These are phyloP conservation scores for Ectropis grisescens DNA, from an alignment of 1,140 invertebrate species.

Conservation along the genomic window DNA sequence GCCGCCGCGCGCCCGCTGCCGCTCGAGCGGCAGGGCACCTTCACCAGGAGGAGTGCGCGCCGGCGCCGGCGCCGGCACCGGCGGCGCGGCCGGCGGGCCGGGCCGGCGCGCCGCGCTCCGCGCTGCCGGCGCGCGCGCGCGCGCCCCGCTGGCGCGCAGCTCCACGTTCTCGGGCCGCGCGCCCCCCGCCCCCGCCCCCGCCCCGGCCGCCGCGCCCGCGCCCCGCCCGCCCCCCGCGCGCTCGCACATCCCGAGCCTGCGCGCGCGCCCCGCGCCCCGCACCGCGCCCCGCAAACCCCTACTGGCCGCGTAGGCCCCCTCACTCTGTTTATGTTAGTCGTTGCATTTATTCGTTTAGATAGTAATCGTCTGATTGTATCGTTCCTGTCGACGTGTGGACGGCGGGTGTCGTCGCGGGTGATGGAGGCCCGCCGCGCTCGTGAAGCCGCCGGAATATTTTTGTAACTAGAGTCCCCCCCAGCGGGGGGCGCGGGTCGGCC, in stretches of 20 bases:
- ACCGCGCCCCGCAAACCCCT: too few relatives aligned
- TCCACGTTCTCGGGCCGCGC: conserved; percentile 23
- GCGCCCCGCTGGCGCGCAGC: conserved; percentile 24
- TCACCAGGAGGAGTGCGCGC: conserved; percentile 84
- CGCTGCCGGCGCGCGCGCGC: conserved; percentile 42
- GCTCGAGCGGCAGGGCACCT: conserved; percentile 86
- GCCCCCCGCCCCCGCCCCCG: conserved; percentile 39
- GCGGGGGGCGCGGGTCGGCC: too few relatives aligned
- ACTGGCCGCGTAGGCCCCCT: too few relatives aligned
- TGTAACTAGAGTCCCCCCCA: too few relatives aligned
- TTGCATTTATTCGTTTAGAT: conserved; percentile 46
- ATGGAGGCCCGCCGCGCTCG: too few relatives aligned
- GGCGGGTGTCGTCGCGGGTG: too few relatives aligned
- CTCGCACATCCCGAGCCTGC: conserved; percentile 59
- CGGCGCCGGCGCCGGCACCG: conserved; percentile 44
- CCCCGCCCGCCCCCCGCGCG: conserved; percentile 81
- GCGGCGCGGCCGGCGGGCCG: conserved; percentile 62
- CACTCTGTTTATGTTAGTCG: conserved; percentile 50
- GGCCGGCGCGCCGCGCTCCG: conserved; percentile 71
- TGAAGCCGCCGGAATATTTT: too few relatives aligned
- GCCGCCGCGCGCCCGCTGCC: conserved; percentile 41
- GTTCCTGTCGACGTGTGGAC: too few relatives aligned
- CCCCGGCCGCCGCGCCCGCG: conserved; percentile 88
- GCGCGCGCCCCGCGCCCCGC: too few relatives aligned
- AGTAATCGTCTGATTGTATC: too few relatives aligned